Evolutionary conservation across 2,888 invertebrate species (phyloP).

Genomic region (Thymelicus lineola): DNA sequence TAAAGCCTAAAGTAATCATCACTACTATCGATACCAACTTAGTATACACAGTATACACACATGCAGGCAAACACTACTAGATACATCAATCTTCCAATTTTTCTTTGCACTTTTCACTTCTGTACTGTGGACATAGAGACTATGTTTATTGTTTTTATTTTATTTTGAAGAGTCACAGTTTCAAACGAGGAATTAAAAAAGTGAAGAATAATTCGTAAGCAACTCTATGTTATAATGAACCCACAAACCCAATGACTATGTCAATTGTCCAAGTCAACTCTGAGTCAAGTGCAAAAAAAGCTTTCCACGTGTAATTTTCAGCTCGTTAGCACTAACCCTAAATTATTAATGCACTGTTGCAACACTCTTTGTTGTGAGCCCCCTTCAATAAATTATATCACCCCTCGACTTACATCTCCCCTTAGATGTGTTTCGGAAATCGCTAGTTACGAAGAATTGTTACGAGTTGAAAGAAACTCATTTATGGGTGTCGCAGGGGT

Average conservation of each 20-base stretch:
- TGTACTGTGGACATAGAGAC: no score
- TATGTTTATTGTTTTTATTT: no score
- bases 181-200: no score
- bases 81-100: no score
- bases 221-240: no score
- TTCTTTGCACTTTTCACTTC: no score
- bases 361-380: conserved; percentile 30
- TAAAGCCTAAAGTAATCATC: no score
- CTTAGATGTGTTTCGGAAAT: conserved; percentile 39
- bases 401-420: conserved; percentile 26
- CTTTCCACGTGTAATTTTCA: conserved; percentile 1
- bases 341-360: conserved; percentile 26
- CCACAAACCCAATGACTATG: neutral
- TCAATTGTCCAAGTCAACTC: neutral
- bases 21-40: no score
- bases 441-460: conserved; percentile 42
- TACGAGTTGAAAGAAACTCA: conserved; percentile 22
- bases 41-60: no score
- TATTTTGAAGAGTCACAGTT: no score
- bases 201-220: no score
- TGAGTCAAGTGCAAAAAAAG: neutral
- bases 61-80: no score
- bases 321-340: conserved; percentile 26
- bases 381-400: conserved; percentile 33
- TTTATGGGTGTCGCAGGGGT: neutral